Evolutionary conservation across 2,797 vertebrate genomes (phyloP).

Genomic region (Sebastes hubbsi): DNA sequence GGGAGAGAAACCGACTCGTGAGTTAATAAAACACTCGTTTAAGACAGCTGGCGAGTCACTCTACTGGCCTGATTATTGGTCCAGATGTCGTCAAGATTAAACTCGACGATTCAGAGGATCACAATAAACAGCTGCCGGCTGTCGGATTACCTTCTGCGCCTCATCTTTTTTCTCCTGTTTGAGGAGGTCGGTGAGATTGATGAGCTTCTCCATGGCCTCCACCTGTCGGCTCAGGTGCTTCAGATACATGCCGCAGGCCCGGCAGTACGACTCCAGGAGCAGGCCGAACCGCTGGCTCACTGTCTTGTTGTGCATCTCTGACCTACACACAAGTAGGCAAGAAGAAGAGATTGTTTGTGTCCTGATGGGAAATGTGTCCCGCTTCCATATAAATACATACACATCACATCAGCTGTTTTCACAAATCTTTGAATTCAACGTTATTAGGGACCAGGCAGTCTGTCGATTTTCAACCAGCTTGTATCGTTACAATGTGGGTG

Average conservation of each 20-base stretch:
- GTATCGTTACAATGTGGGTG: neutral
- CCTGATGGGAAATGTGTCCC: neutral
- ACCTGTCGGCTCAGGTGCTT: slow-evolving; percentile 98
- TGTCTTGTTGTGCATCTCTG: slow-evolving; percentile 99
- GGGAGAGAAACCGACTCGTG: neutral
- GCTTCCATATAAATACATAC: neutral
- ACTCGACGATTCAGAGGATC: slow-evolving; percentile 29
- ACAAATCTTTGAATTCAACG: slow-evolving; percentile 7
- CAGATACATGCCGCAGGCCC: slow-evolving; percentile 97
- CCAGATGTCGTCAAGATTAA: slow-evolving; percentile 52
- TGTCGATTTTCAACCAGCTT: neutral
- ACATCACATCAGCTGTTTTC: neutral
- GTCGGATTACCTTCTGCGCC: slow-evolving; percentile 92
- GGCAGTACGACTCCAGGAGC: slow-evolving; percentile 96
- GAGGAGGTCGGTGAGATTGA: slow-evolving; percentile 98
- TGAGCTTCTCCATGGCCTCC: slow-evolving; percentile 99
- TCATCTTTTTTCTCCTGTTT: slow-evolving; percentile 99
- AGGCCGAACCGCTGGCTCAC: slow-evolving; percentile 97
- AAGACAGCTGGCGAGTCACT: neutral
- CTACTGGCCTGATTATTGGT: slow-evolving; percentile 12
- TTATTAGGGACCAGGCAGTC: neutral
- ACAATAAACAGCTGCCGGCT: slow-evolving; percentile 49
- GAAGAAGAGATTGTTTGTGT: neutral
- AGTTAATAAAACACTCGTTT: neutral
- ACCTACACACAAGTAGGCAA: slow-evolving; percentile 76